These are phyloP conservation scores for Lochmaea capreae DNA, from an alignment of 2,888 invertebrate genomes.

Conservation along the genomic window DNA sequence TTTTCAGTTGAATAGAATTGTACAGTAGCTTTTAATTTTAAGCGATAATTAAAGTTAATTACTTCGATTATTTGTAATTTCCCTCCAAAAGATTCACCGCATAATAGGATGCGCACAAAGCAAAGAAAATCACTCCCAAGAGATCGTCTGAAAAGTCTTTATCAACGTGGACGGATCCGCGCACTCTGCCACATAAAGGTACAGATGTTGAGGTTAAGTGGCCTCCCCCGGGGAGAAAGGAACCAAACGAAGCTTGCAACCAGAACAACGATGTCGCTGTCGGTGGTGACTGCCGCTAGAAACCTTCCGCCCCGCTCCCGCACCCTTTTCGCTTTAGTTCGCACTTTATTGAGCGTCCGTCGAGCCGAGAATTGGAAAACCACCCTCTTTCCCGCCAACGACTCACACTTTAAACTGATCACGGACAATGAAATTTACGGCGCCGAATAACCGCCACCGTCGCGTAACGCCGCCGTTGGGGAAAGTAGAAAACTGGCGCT, in stretches of 20 bases:
- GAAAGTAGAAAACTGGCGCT: slow-evolving; percentile 39
- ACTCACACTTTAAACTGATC: slow-evolving; percentile 64
- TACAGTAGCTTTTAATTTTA: neutral
- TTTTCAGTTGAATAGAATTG: neutral
- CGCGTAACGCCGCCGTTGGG: slow-evolving; percentile 19
- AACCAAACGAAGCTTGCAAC: slow-evolving; percentile 66
- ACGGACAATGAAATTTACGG: slow-evolving; percentile 63
- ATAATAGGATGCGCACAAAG: slow-evolving; percentile 25
- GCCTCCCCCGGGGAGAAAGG: slow-evolving; percentile 63
- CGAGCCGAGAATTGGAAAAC: slow-evolving; percentile 71
- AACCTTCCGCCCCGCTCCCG: slow-evolving; percentile 45
- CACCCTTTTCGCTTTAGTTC: slow-evolving; percentile 69
- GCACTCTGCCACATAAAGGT: slow-evolving; percentile 44
- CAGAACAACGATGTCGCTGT: slow-evolving; percentile 60
- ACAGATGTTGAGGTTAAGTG: slow-evolving; percentile 58
- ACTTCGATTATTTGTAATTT: neutral
- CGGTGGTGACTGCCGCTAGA: slow-evolving; percentile 27
- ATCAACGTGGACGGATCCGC: slow-evolving; percentile 28
- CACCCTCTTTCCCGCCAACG: slow-evolving; percentile 62
- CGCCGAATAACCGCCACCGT: slow-evolving; percentile 30
- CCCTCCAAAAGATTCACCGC: neutral
- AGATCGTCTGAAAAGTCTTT: slow-evolving; percentile 37
- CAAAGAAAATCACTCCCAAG: slow-evolving; percentile 36
- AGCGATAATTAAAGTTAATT: neutral
- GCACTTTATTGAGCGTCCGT: slow-evolving; percentile 74